Conservation (phyloP, 2,113 vertebrate genomes). For the Chelonoidis abingdonii region DNA sequence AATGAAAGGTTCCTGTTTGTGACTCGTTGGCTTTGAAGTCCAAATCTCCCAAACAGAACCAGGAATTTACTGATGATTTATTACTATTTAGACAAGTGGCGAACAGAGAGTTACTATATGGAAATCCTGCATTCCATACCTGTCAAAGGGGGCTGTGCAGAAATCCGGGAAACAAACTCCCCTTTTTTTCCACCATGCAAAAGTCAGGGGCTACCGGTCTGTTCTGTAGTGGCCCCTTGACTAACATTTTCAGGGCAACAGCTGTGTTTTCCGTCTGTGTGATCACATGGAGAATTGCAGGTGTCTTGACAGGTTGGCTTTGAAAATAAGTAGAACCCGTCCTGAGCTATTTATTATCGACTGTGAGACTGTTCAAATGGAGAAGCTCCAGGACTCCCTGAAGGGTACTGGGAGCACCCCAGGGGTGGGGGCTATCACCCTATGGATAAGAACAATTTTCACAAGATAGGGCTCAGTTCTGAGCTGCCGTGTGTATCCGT, state of each 20-base stretch:
- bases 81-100: conserved; percentile 92
- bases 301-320: conserved; percentile 20
- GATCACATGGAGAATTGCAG: not conserved
- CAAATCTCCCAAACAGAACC: conserved; percentile 75
- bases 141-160: conserved; percentile 5
- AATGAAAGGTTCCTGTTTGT: conserved; percentile 76
- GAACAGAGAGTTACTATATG: conserved; percentile 80
- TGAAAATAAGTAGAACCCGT: not conserved
- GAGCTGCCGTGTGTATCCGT: not conserved
- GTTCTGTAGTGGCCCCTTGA: not conserved
- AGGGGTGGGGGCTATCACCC: not conserved
- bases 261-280: not conserved
- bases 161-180: not conserved
- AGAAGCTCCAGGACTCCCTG: not conserved
- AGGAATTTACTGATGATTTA: conserved; percentile 88
- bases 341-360: not conserved
- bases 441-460: not conserved
- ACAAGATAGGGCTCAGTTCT: not conserved
- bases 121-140: conserved; percentile 75
- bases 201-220: not conserved
- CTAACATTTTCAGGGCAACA: not conserved
- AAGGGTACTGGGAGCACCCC: not conserved
- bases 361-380: not conserved
- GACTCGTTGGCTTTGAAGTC: conserved; percentile 77
- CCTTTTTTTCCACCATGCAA: not conserved